Evolutionary conservation across 2,797 vertebrate genomes (phyloP), one percentile per base, ranked within the genome.

Genomic region (Coluber constrictor): DNA sequence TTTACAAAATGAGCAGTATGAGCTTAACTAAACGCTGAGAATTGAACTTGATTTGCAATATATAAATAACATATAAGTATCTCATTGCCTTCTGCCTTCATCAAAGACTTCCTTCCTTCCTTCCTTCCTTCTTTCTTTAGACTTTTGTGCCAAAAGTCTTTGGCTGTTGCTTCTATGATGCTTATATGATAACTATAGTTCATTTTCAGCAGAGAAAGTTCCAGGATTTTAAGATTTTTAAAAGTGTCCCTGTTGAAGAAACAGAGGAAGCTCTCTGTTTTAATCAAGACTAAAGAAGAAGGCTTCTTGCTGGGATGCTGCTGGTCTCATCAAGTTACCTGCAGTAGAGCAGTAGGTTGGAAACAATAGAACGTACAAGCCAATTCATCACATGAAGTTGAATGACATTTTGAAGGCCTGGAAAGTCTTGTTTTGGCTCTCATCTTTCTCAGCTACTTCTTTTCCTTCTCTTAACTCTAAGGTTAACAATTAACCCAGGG

Each of bases 401-500:
- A 47, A 88, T 70, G 37, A 87, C 91, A 87, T 7, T 56, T 91
- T 66, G 91, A 3, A 29, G 25, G 5, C 83, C 74, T 63, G 12
- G 63, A 92, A 90, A 57, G 88, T 18, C 74, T 92, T 92, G 59
- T n/a, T 60, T 47, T 0, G 23, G 10, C 37, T 27, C 63, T 47
- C 88, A 94, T 60, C 56, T 29, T 90, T 91, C 87, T 90, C 70
- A 16, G 90, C 37, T 63, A 51, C 91, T 92, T 91, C 57, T 61
- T 92, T 90, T 66, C 29, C 5, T 91, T 15, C 59, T 93, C 0
- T 4, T 74, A 15, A 55, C 51, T 92, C 88, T 29, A 9, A n/a
- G 61, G 59, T 94, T 91, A 83, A 92, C 90, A 91, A 92, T 60
- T 94, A 95, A 95, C 90, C 70, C 10, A 29, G 27, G 27, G 37